Percentiles rank a stretch among this genome's conserved stretches.
Conservation (phyloP, 2,113 vertebrate species). For the Menura novaehollandiae region DNA sequence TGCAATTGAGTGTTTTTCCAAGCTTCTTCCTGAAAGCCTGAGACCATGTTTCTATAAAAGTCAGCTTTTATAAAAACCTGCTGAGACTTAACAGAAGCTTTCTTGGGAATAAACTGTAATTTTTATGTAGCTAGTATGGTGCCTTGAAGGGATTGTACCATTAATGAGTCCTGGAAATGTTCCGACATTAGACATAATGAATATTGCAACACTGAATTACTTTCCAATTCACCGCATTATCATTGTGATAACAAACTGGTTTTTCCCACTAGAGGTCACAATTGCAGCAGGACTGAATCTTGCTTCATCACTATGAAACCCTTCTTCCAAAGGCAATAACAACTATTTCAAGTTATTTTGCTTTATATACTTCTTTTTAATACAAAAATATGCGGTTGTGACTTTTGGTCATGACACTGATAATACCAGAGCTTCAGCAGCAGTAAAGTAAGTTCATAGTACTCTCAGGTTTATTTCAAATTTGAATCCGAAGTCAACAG, state of each 20-base stretch:
- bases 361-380: not conserved
- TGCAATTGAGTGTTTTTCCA: not conserved
- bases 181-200: not conserved
- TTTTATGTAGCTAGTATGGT: not conserved
- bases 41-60: not conserved
- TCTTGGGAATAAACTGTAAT: not conserved
- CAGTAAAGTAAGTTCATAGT: not conserved
- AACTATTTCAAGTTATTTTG: not conserved
- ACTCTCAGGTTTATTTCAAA: not conserved
- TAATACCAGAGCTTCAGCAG: not conserved
- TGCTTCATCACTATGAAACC: not conserved
- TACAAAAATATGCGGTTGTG: not conserved
- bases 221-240: not conserved
- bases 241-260: not conserved
- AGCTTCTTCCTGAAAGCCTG: not conserved
- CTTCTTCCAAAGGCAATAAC: not conserved
- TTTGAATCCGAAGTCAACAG: not conserved
- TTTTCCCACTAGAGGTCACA: conserved; percentile 71
- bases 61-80: not conserved
- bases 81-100: not conserved
- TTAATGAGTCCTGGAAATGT: not conserved
- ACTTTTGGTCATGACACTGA: not conserved
- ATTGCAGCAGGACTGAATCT: conserved; percentile 22
- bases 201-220: not conserved
- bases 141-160: not conserved